These are phyloP conservation scores for Dromius quadrimaculatus DNA, from an alignment of 2,888 invertebrate species.

Conservation along the genomic window DNA sequence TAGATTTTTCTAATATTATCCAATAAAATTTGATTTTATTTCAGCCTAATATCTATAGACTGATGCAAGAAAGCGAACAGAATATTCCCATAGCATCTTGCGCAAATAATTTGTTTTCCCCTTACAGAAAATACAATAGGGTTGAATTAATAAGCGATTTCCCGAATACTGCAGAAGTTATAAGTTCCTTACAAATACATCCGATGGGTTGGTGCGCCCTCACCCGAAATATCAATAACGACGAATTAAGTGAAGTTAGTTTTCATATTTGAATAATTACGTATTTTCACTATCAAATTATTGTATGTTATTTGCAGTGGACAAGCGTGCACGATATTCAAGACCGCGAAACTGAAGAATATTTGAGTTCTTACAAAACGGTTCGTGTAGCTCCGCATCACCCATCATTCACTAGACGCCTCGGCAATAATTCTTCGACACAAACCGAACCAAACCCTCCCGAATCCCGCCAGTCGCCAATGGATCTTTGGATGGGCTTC, in stretches of 20 bases:
- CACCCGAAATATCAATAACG: conserved; percentile 87
- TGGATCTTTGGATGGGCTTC: conserved; percentile 66
- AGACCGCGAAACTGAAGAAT: conserved; percentile 69
- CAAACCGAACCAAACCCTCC: conserved; percentile 45
- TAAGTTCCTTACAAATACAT: conserved; percentile 89
- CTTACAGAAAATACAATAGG: conserved; percentile 80
- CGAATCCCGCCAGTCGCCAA: conserved; percentile 57
- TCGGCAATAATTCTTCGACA: background rate
- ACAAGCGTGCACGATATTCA: conserved; percentile 95
- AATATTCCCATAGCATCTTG: conserved; percentile 83
- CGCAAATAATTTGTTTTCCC: conserved; percentile 86
- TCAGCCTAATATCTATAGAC: conserved; percentile 88
- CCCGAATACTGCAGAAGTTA: conserved; percentile 92
- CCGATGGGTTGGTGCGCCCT: conserved; percentile 92
- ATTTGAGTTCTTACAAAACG: conserved; percentile 53
- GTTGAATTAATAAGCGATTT: conserved; percentile 94
- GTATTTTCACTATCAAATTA: no score
- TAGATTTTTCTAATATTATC: background rate
- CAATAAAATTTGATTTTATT: conserved; percentile 8
- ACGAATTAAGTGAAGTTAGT: conserved; percentile 86
- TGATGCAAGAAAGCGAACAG: conserved; percentile 90
- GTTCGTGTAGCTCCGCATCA: conserved; percentile 19
- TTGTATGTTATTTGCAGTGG: conserved; percentile 74
- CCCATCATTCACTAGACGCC: background rate
- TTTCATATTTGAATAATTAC: background rate